Percentiles rank a stretch among this genome's conserved stretches.
phyloP scores from a whole-genome alignment of 2,113 vertebrate genomes.

The Albula goreensis region DNA sequence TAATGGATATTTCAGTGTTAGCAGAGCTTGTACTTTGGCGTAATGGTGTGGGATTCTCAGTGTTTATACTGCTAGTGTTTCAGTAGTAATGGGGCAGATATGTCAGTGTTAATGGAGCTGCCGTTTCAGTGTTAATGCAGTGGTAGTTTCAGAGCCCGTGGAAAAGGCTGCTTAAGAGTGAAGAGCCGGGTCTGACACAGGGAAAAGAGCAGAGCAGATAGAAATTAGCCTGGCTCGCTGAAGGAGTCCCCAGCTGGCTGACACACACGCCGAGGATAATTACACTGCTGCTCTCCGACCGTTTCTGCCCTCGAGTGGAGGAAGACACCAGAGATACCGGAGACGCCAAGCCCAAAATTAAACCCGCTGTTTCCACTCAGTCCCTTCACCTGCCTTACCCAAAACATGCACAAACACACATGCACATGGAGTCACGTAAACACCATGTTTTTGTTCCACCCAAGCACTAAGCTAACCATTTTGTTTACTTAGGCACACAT shows the following conservation, averaged over 20 bases:
- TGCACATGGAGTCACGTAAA: conserved; percentile 9
- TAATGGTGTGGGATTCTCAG: not conserved
- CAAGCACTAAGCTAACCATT: too few species aligned
- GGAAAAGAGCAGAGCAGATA: conserved; percentile 33
- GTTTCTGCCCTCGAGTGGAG: conserved; percentile 11
- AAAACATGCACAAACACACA: conserved; percentile 24
- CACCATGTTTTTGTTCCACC: not conserved
- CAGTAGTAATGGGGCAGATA: not conserved
- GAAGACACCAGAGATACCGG: not conserved
- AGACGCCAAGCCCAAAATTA: conserved; percentile 8
- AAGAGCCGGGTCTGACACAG: conserved; percentile 20
- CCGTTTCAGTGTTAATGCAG: not conserved
- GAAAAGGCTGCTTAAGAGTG: conserved; percentile 23
- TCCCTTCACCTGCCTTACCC: not conserved
- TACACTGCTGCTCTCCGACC: conserved; percentile 33
- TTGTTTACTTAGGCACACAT: not conserved
- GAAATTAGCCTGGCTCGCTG: conserved; percentile 48
- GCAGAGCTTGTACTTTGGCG: not conserved
- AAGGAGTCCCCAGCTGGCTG: conserved; percentile 47
- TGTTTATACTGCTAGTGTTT: conserved; percentile 4
- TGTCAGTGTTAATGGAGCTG: not conserved
- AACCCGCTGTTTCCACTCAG: not conserved
- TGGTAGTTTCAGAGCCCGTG: not conserved
- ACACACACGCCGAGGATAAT: conserved; percentile 47
- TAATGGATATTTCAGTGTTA: not conserved